Conservation (phyloP, 2,113 vertebrate genomes). For the Lathamus discolor region DNA sequence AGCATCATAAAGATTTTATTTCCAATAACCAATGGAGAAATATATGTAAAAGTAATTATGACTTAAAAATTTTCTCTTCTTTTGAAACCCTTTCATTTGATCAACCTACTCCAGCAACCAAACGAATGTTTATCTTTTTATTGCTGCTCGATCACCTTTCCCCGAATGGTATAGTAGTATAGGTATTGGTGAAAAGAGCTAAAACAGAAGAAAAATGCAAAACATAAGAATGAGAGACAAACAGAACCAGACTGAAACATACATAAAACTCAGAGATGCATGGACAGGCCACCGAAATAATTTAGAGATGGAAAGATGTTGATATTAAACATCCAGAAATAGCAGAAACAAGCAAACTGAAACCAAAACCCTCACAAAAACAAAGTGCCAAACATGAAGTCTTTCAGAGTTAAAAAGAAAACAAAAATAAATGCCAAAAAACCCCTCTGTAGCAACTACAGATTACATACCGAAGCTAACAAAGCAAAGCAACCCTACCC, state of each 20-base stretch:
- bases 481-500: neutral
- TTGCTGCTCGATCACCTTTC: neutral
- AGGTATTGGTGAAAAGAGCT: neutral
- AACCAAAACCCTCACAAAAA: neutral
- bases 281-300: neutral
- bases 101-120: neutral
- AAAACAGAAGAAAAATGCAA: neutral
- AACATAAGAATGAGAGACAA: neutral
- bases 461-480: neutral
- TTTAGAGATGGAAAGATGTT: neutral
- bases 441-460: neutral
- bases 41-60: neutral
- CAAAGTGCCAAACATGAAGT: neutral
- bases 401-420: neutral
- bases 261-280: neutral
- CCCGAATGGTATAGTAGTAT: neutral
- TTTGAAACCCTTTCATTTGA: neutral
- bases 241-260: neutral
- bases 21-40: neutral
- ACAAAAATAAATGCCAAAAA: neutral
- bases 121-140: neutral
- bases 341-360: neutral
- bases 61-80: neutral
- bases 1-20: neutral
- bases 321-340: neutral